These are phyloP conservation scores for Nowickia ferox DNA, from an alignment of 2,888 invertebrate genomes.

Conservation along the genomic window DNA sequence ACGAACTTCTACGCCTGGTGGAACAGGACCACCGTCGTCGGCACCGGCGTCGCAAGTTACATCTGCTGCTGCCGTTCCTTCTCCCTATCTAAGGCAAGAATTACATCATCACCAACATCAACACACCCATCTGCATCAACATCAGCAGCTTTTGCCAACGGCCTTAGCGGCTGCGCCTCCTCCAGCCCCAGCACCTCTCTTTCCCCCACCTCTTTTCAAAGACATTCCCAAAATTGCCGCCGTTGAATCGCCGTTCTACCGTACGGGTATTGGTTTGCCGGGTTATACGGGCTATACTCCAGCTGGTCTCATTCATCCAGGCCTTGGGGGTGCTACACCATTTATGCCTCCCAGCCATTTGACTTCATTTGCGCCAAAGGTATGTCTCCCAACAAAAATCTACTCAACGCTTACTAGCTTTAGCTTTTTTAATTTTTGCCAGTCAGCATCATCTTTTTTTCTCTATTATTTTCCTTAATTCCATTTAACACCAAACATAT, in stretches of 20 bases:
- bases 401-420: neutral
- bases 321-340: constrained; percentile 90
- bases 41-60: constrained; percentile 72
- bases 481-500: constrained; percentile 62
- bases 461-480: constrained; percentile 36
- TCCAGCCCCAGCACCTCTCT: constrained; percentile 83
- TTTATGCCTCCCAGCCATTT: constrained; percentile 95
- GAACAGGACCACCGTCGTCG: constrained; percentile 80
- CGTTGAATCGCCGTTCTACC: constrained; percentile 91
- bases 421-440: constrained; percentile 4
- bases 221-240: constrained; percentile 93
- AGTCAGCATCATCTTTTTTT: neutral
- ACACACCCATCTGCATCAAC: constrained; percentile 95
- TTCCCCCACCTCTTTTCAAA: constrained; percentile 91
- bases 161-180: constrained; percentile 86
- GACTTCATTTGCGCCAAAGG: constrained; percentile 95
- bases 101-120: constrained; percentile 97
- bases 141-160: constrained; percentile 89
- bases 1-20: constrained; percentile 86
- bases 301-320: constrained; percentile 89
- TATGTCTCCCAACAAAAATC: constrained; percentile 81
- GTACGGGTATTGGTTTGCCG: constrained; percentile 87
- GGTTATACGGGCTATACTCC: constrained; percentile 91
- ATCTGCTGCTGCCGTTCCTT: constrained; percentile 72
- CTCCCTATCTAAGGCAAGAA: constrained; percentile 90